Evolutionary conservation across 2,888 invertebrate genomes (phyloP), one percentile per base, ranked within the genome.

Genomic region (Sisyra nigra): DNA sequence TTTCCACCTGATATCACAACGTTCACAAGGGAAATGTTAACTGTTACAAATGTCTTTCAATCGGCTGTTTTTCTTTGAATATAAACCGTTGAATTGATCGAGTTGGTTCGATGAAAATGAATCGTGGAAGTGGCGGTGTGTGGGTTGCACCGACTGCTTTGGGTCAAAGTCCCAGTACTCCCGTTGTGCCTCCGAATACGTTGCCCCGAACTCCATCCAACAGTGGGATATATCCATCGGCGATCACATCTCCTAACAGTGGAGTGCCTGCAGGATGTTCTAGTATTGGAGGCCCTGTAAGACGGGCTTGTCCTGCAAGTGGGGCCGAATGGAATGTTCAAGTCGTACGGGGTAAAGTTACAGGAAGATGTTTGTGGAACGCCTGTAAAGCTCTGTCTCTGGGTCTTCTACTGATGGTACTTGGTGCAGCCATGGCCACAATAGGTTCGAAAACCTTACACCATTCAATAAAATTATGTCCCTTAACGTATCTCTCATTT

Each of bases 391-490:
- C 92, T 17, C 74, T 93, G 13, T 82, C 87, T 48, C 72, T 92
- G 46, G 93, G 93, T 24, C 68, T 89, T 49, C 68, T 89, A 49
- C 70, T 94, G 48, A 86, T 94, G 79, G 68, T 85, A 49, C 69
- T 91, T 36, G 93, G 93, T 15, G 83, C 85, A 44, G 83, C 86
- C 44, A 93, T 94, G 93, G 89, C 92, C 32, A 85, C 88, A 33
- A 77, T 92, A 59, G 92, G 91, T 86, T 44, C 3, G 14, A 39
- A 35, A 41, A 44, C 39, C 37, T 15, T 40, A 19, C 34, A 13
- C 4, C n/a, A 18, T 7, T 43, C n/a, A 10, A 10, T 34, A 11
- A 18, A 14, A 35, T 40, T 30, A 24, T 30, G 3, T 14, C 10
- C 5, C 38, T 24, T 19, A 38, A 24, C 3, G 30, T 9, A 4